Percentiles rank a stretch among this genome's conserved stretches.
Evolutionary conservation across 2,797 vertebrate species (phyloP).

Genomic region (Neolamprologus multifasciatus): DNA sequence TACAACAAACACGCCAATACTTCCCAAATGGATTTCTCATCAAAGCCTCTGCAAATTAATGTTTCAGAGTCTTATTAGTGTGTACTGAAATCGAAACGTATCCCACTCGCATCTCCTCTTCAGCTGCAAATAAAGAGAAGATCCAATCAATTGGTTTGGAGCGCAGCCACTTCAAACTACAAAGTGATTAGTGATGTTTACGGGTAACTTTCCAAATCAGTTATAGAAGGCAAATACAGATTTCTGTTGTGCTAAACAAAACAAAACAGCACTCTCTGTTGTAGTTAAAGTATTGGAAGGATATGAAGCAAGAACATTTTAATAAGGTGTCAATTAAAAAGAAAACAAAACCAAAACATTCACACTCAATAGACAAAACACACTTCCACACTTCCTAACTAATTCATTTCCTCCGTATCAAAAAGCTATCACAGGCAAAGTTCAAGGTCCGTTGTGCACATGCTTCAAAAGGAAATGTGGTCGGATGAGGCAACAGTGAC

Average conservation of each 20-base stretch:
- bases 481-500: constrained; percentile 63
- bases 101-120: constrained; percentile 44
- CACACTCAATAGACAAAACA: constrained; percentile 12
- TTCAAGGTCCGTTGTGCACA: constrained; percentile 37
- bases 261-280: background rate
- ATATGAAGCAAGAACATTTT: background rate
- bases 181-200: constrained; percentile 71
- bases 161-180: constrained; percentile 53
- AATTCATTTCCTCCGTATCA: constrained; percentile 48
- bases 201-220: constrained; percentile 69
- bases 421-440: constrained; percentile 43
- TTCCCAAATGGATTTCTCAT: constrained; percentile 63
- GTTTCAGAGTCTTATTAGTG: constrained; percentile 66
- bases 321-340: background rate
- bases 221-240: constrained; percentile 72
- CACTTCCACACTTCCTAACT: background rate
- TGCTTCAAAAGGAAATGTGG: constrained; percentile 59
- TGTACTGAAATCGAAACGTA: constrained; percentile 62
- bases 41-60: constrained; percentile 69
- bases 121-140: constrained; percentile 56
- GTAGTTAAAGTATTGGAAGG: background rate
- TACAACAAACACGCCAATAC: constrained; percentile 65
- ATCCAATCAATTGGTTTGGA: constrained; percentile 53
- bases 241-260: constrained; percentile 54
- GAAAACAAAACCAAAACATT: background rate